Evolutionary conservation across 2,797 vertebrate genomes (phyloP), one percentile per base, ranked within the genome.

Genomic region (Notoglanidium macrostoma): DNA sequence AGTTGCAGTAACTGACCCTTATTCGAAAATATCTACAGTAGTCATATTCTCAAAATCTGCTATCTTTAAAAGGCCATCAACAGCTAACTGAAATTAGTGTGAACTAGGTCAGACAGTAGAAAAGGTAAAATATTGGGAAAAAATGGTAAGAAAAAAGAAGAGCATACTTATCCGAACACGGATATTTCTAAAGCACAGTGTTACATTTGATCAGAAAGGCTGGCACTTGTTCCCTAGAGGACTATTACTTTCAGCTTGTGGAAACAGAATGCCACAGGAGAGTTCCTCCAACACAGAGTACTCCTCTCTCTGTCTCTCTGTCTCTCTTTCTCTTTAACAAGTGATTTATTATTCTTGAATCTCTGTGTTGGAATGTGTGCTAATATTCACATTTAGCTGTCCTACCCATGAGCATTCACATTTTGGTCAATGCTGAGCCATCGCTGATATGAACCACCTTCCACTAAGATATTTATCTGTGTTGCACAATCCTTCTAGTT

Each of bases 301-400:
- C 86, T 90, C 61, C 44, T 17, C 90, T 88, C 88, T 83, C 89
- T 88, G 55, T 68, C 59, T 87, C 5, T 67, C 14, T 51, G n/a
- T 87, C 84, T 57, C 55, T 88, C 5, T 77, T 5, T 55, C 67
- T 87, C 80, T 89, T 80, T 90, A 89, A 92, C 91, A 87, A 87
- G 88, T 93, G 87, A 91, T 89, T 93, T 89, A 90, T 94, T 93
- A 92, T 93, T 92, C 91, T 92, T 88, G 88, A 88, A 92, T 93
- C 90, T 85, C 84, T 87, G 88, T 93, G 91, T 81, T 51, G 72
- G 89, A 92, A 93, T 87, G 85, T 86, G 89, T 90, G 91, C 91
- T 92, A 89, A 91, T 91, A 90, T 91, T 92, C 80, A 89, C 90
- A 90, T 92, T 74, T 89, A 86, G 68, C 80, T 91, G 92, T 90